These are phyloP conservation scores for Catostylus mosaicus DNA, from an alignment of 30 jellyfish, hydroid and myxozoan species.

Conservation along the genomic window DNA sequence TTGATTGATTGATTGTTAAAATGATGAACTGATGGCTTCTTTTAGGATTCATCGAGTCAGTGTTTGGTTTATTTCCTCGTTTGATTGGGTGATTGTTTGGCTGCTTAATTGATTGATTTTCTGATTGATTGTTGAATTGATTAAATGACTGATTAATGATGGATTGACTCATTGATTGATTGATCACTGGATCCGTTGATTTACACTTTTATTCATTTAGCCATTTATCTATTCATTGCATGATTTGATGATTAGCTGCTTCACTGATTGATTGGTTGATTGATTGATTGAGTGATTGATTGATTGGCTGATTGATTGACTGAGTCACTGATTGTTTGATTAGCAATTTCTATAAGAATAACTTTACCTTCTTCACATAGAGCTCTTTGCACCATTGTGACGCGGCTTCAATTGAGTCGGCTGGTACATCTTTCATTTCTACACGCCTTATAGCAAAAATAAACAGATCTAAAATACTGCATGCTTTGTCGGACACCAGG, in stretches of 20 bases:
- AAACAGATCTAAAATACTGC: too few relatives aligned
- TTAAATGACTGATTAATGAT: neutral
- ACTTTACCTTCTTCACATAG: constrained; percentile 64
- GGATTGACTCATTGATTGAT: neutral
- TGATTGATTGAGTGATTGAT: too few relatives aligned
- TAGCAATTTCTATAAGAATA: neutral
- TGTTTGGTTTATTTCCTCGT: too few relatives aligned
- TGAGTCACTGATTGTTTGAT: too few relatives aligned
- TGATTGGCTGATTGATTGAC: too few relatives aligned
- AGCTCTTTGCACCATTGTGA: constrained; percentile 75
- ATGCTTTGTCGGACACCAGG: too few relatives aligned
- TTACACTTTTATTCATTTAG: too few relatives aligned
- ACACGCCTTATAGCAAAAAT: constrained; percentile 57
- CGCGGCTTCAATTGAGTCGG: constrained; percentile 59
- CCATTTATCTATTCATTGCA: too few relatives aligned
- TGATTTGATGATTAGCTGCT: neutral
- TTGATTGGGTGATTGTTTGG: too few relatives aligned
- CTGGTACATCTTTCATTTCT: constrained; percentile 66
- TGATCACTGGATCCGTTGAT: neutral
- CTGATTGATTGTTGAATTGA: too few relatives aligned
- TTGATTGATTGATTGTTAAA: neutral
- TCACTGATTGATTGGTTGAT: neutral
- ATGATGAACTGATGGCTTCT: neutral
- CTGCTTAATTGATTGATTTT: too few relatives aligned
- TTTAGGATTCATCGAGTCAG: neutral